Conservation (phyloP, 2,113 vertebrate species). For the Bufo bufo region DNA sequence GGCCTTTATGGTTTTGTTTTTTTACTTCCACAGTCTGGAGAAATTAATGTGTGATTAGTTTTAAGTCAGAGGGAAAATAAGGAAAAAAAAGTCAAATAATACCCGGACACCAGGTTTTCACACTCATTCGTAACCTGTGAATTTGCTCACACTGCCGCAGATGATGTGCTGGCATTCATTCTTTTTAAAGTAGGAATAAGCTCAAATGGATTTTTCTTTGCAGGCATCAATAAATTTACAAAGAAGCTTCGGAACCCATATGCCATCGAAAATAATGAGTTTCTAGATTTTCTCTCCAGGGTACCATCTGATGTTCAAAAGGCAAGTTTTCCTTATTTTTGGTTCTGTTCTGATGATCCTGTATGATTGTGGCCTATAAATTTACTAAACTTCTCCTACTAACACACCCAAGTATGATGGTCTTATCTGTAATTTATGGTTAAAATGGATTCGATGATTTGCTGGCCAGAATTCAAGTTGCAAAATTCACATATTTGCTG, state of each 20-base stretch:
- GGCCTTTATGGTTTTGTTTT: neutral
- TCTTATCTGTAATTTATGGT: neutral
- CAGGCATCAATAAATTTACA: conserved; percentile 97
- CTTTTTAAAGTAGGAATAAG: conserved; percentile 29
- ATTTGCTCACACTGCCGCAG: conserved; percentile 45
- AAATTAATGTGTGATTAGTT: conserved; percentile 20
- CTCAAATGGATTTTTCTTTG: conserved; percentile 58
- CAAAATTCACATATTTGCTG: neutral
- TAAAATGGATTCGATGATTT: neutral
- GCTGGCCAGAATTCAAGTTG: neutral
- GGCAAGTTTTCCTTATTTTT: conserved; percentile 72
- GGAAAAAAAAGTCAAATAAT: conserved; percentile 14
- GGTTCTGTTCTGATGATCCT: neutral
- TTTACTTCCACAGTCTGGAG: neutral
- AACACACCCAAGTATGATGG: neutral
- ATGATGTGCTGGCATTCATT: conserved; percentile 38
- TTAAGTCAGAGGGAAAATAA: neutral
- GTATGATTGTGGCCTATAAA: neutral
- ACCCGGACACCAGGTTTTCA: conserved; percentile 65
- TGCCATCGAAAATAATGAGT: conserved; percentile 88
- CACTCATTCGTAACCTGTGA: conserved; percentile 73
- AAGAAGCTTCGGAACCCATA: conserved; percentile 95
- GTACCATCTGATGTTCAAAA: conserved; percentile 97
- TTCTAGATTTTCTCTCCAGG: conserved; percentile 97
- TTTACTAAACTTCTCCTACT: neutral